Evolutionary conservation across 1,140 invertebrate genomes (phyloP), one percentile per base, ranked within the genome.

Genomic region (Drosophila elegans): DNA sequence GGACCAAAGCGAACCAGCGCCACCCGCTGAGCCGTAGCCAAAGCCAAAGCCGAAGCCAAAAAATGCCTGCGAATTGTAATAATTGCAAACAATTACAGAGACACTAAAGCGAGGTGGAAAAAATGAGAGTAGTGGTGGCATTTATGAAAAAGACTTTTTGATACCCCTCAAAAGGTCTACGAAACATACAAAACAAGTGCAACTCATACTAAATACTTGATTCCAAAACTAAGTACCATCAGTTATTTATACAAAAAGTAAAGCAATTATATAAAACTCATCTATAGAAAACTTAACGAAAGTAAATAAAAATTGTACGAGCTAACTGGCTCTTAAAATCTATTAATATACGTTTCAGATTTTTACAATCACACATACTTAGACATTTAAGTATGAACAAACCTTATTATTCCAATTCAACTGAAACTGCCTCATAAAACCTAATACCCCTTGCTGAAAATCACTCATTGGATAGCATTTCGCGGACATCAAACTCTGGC

Each of bases 31-130:
- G 81, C 56, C 42, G 38, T 45, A 42, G 42, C 77, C 55, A 29
- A 55, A 75, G 51, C 25, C 68, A 63, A 68, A 55, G 67, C 51
- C 68, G 56, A 68, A 55, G 56, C 51, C 59, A 55, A 59, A 76
- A 68, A 45, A 34, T 42, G 41, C 69, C 59, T 63, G 83, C 79
- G 66, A 86, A 86, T 72, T 64, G 79, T 83, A 72, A 86, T 86
- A 86, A 86, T 86, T 83, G 83, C 83, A 76, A 79, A 83, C 83
- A 86, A 86, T 79, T 79, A 79, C 84, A 79, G 67, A 56, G 79
- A 66, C 79, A 68, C 74, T 78, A 72, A 86, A 75, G 52, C 68
- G 73, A 54, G 29, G 46, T 55, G 52, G 53, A 59, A 61, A 67
- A 77, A 77, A 41, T 48, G 44, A 42, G 48, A 67, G 46, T 29